Evolutionary conservation across 2,113 vertebrate species (phyloP), one percentile per base, ranked within the genome.

Genomic region (Ondatra zibethicus): DNA sequence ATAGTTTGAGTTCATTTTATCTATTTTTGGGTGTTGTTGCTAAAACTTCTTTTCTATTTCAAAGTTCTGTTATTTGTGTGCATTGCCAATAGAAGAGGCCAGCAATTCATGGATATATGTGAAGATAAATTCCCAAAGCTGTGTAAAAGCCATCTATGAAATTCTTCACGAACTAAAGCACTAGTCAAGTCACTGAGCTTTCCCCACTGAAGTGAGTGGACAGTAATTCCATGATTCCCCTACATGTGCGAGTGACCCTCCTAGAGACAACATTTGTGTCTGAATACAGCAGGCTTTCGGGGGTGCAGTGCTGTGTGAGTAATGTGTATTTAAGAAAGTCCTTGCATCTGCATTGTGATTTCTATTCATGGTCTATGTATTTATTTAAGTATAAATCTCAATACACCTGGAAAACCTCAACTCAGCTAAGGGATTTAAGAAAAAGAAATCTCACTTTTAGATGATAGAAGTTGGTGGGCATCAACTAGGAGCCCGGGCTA

Each of bases 391-490:
- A 45, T 21, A 90, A 96, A 90, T 87, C 21, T 9, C 13, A 42
- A 45, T 21, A 10, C 7, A 85, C 25, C 45, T 86, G 14, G 78
- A 72, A 95, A 89, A 90, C 52, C 36, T 88, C 29, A 47, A 93
- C 52, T 42, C 58, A 88, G 50, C 0, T 81, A 39, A 89, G 55
- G n/a, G 9, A 5, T 72, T 80, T 80, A 92, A 91, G 21, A 65
- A 45, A n/a, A 75, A 72, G 42, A 88, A 29, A 52, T 88, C 42
- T 68, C 45, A 77, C 55, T 95, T 81, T 66, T 36, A 10, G n/a
- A 78, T 50, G 10, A 82, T 36, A 76, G n/a, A 50, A 68, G 93
- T 97, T 94, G 78, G 50, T 76, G 73, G 55, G 58, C 66, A 94
- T 91, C 95, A 92, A 82, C 2, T 23, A 63, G 33, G 52, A 88